phyloP scores from a whole-genome alignment of 2,113 vertebrate genomes.

The Pyrgilauda ruficollis region DNA sequence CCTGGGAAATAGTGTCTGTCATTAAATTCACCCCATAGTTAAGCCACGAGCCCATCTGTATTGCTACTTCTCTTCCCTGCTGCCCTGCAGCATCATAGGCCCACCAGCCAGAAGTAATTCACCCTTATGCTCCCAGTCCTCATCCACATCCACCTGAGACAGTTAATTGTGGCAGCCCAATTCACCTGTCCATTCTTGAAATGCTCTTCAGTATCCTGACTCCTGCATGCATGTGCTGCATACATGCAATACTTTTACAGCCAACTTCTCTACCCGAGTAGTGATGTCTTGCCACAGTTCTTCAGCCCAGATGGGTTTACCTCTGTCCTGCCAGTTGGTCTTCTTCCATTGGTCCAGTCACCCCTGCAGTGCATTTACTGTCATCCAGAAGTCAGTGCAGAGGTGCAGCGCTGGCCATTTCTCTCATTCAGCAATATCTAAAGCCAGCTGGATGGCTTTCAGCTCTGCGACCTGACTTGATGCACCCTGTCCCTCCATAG shows the following conservation, averaged over 20 bases:
- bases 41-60: background rate
- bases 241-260: background rate
- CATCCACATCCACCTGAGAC: no score
- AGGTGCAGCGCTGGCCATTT: background rate
- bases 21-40: background rate
- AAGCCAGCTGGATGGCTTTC: background rate
- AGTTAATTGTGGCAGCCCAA: no score
- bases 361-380: background rate
- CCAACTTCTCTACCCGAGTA: background rate
- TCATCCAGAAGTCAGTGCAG: background rate
- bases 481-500: background rate
- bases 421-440: background rate
- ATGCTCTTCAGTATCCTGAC: background rate
- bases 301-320: background rate
- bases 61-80: background rate
- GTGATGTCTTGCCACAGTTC: background rate
- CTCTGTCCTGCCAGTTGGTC: background rate
- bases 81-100: background rate
- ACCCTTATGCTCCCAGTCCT: background rate
- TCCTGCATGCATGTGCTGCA: background rate
- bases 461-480: background rate
- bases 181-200: background rate
- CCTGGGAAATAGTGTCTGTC: fast-evolving
- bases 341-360: background rate
- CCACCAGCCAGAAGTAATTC: background rate